Evolutionary conservation across 2,113 vertebrate genomes (phyloP).

Genomic region (Chrysochloris asiatica): DNA sequence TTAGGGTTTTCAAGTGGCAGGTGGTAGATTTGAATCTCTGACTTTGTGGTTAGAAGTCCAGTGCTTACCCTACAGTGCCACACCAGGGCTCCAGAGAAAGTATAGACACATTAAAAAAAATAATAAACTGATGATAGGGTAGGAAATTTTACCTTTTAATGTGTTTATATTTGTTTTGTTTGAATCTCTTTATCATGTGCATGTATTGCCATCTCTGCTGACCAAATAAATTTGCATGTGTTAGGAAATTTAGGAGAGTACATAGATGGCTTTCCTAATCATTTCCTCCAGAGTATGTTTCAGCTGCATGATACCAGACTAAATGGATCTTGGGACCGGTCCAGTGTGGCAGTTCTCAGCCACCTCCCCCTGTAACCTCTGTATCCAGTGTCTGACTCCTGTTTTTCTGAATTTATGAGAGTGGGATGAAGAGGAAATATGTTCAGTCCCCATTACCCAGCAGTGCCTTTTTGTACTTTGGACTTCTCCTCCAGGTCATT

Average conservation of each 20-base stretch:
- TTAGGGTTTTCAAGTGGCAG: too few species aligned
- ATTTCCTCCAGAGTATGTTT: neutral
- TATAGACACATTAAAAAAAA: too few species aligned
- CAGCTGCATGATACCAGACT: neutral
- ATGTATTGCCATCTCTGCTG: neutral
- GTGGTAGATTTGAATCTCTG: too few species aligned
- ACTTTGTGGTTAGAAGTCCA: too few species aligned
- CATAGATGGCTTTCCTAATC: neutral
- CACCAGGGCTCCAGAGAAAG: neutral
- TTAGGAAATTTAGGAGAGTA: neutral
- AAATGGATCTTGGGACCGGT: neutral
- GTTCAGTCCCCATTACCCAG: neutral
- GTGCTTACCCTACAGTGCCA: too few species aligned
- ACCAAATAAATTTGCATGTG: neutral
- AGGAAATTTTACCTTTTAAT: slow-evolving; percentile 1
- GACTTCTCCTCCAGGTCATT: neutral
- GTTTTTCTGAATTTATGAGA: neutral
- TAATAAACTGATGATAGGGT: neutral
- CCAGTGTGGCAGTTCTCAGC: neutral
- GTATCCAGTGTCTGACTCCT: neutral
- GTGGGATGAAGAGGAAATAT: neutral
- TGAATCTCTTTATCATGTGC: neutral
- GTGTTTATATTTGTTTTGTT: neutral
- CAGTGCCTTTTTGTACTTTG: neutral
- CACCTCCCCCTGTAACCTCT: neutral